Evolutionary conservation across 2,888 invertebrate genomes (phyloP).

Genomic region (Drosophila bunnanda): DNA sequence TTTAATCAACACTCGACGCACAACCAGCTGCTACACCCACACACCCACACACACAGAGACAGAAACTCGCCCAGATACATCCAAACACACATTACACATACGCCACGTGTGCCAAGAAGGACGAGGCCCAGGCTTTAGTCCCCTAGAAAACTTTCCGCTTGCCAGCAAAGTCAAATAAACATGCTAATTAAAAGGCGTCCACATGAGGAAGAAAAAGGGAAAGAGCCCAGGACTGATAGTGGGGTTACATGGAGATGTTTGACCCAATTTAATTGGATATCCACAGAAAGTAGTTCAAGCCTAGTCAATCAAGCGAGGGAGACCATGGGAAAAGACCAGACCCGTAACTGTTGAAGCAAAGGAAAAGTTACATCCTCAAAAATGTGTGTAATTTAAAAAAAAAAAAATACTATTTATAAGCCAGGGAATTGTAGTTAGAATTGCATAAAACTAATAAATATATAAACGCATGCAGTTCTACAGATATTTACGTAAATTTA

Average conservation of each 20-base stretch:
- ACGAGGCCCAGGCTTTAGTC: slow-evolving; percentile 20
- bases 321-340: background rate
- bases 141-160: slow-evolving; percentile 49
- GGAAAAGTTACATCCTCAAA: background rate
- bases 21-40: slow-evolving; percentile 46
- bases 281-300: slow-evolving; percentile 5
- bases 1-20: slow-evolving; percentile 75
- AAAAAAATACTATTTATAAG: too few species aligned
- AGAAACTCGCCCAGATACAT: background rate
- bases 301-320: slow-evolving; percentile 7
- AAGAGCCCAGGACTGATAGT: background rate
- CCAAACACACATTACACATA: slow-evolving; percentile 54
- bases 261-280: slow-evolving; percentile 65
- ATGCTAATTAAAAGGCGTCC: slow-evolving; percentile 74
- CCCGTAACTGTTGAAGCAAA: background rate
- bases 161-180: slow-evolving; percentile 71
- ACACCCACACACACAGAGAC: slow-evolving; percentile 12
- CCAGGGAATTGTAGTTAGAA: too few species aligned
- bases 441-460: too few species aligned
- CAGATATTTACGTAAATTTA: too few species aligned
- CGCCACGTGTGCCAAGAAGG: slow-evolving; percentile 46
- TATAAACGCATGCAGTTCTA: too few species aligned
- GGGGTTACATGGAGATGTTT: slow-evolving; percentile 44
- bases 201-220: slow-evolving; percentile 26
- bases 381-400: too few species aligned